phyloP scores from a whole-genome alignment of 2,113 vertebrate genomes.

The Phrynosoma platyrhinos region DNA sequence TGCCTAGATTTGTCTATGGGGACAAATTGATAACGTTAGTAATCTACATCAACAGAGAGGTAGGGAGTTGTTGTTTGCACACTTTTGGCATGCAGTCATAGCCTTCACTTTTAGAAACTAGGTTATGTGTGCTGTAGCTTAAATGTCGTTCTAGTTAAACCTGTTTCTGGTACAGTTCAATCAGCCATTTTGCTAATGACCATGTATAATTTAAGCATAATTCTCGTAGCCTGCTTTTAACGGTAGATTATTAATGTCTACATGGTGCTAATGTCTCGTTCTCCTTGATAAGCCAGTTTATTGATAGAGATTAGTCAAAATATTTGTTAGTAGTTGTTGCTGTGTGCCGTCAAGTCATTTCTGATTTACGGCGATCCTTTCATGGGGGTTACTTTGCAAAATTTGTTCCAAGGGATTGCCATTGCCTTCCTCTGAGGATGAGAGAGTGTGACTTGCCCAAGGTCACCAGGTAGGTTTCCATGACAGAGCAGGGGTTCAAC shows the following conservation, averaged over 20 bases:
- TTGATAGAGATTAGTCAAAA: neutral
- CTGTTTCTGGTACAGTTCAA: conserved; percentile 1
- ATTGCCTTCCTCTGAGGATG: too few species aligned
- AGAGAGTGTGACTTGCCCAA: too few species aligned
- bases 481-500: too few species aligned
- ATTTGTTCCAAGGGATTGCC: too few species aligned
- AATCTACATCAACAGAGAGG: neutral
- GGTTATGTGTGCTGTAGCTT: neutral
- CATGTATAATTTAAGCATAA: neutral
- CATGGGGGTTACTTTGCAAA: too few species aligned
- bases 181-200: neutral
- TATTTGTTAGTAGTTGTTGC: neutral
- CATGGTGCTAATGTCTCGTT: neutral
- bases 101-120: neutral
- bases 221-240: neutral
- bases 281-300: neutral
- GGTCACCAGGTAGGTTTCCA: too few species aligned
- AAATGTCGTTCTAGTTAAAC: conserved; percentile 10
- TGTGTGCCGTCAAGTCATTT: too few species aligned
- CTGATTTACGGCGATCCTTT: too few species aligned
- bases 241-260: neutral
- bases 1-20: neutral
- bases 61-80: neutral
- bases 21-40: neutral
- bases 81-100: neutral